A percentile compares a stretch with the other conserved stretches of the same genome.
These are phyloP conservation scores for Atherinosoma microstoma DNA, from an alignment of 2,797 vertebrate genomes.

Conservation along the genomic window DNA sequence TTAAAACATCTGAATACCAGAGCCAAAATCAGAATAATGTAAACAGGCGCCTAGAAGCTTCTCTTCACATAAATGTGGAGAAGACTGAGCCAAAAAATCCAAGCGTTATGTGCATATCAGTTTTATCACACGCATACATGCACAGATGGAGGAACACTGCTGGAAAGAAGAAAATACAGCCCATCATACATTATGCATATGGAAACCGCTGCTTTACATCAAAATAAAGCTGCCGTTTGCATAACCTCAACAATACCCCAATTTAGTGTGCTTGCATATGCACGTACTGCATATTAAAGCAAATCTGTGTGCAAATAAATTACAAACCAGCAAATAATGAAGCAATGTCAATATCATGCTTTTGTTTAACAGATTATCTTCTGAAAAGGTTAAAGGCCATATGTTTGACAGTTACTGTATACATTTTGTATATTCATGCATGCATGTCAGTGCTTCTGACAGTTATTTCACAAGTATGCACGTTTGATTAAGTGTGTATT, in stretches of 20 bases:
- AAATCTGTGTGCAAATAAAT: background rate
- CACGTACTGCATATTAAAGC: background rate
- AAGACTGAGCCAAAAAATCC: constrained; percentile 6
- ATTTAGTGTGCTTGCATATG: background rate
- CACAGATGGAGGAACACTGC: constrained; percentile 17
- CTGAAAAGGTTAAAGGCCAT: background rate
- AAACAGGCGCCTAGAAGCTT: background rate
- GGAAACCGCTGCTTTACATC: constrained; percentile 28
- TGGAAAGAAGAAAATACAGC: background rate
- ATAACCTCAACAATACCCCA: background rate
- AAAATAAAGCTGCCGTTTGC: constrained; percentile 5
- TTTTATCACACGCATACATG: constrained; percentile 19
- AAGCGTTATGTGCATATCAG: constrained; percentile 17
- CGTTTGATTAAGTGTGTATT: background rate
- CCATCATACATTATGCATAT: constrained; percentile 41
- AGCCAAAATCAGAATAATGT: background rate
- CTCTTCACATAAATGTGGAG: constrained; percentile 5
- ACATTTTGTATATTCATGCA: background rate
- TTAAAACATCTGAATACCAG: constrained; percentile 26
- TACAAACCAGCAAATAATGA: background rate
- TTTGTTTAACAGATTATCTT: background rate
- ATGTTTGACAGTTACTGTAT: background rate
- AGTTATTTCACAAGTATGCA: no score
- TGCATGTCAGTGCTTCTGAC: background rate
- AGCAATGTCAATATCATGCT: background rate